These are phyloP conservation scores for Drosophila melanica DNA, from an alignment of 1,140 invertebrate species.

Conservation along the genomic window DNA sequence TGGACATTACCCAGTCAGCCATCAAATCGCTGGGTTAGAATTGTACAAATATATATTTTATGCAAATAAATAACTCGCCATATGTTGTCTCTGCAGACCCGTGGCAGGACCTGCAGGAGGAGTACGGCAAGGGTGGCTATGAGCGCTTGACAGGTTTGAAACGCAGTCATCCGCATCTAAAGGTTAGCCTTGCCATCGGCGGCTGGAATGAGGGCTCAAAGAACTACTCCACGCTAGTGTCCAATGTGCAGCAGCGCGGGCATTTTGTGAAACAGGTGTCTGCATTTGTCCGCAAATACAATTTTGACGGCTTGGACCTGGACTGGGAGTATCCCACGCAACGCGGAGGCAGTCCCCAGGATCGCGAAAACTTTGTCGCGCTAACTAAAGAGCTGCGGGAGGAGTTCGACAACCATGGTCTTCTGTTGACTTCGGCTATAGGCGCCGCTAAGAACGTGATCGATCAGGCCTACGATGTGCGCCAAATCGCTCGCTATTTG, in stretches of 20 bases:
- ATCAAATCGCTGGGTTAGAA: conserved; percentile 87
- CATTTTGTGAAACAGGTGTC: conserved; percentile 85
- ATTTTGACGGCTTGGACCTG: conserved; percentile 93
- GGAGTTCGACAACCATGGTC: conserved; percentile 86
- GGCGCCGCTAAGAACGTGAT: conserved; percentile 89
- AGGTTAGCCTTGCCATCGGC: conserved; percentile 91
- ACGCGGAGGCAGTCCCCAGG: conserved; percentile 89
- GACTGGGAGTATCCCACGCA: conserved; percentile 92
- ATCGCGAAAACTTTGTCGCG: conserved; percentile 91
- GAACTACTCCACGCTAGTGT: conserved; percentile 91
- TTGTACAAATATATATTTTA: conserved; percentile 1
- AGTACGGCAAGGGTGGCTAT: conserved; percentile 90
- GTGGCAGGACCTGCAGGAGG: conserved; percentile 90
- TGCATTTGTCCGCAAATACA: conserved; percentile 84
- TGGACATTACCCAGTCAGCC: conserved; percentile 87
- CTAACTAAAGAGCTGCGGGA: conserved; percentile 89
- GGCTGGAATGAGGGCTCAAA: conserved; percentile 94
- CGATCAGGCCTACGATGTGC: conserved; percentile 90
- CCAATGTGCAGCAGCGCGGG: conserved; percentile 85
- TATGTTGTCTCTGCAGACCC: conserved; percentile 85
- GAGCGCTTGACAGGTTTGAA: conserved; percentile 88
- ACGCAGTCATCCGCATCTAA: conserved; percentile 89
- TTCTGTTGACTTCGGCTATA: conserved; percentile 91
- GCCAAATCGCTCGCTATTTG: conserved; percentile 88
- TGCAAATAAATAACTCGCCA: conserved; percentile 36